Evolutionary conservation across 2,113 vertebrate species (phyloP).

Genomic region (Rhynchopsitta pachyrhyncha): DNA sequence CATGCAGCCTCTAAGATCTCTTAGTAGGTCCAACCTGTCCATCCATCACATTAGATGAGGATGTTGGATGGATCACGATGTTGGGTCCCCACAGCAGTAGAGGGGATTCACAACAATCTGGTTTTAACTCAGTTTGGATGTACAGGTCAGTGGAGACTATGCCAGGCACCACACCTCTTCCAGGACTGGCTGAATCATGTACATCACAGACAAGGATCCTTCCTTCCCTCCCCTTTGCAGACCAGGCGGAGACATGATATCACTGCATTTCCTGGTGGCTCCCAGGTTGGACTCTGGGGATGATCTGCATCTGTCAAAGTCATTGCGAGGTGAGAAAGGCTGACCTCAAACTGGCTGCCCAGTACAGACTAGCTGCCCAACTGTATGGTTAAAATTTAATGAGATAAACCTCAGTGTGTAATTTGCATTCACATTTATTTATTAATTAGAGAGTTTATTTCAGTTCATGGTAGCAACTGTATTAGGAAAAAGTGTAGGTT

Average conservation of each 20-base stretch:
- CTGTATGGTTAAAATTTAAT: not conserved
- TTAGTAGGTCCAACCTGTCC: not conserved
- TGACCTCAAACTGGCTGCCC: not conserved
- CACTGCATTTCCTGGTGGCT: not conserved
- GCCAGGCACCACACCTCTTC: not conserved
- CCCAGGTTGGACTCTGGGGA: not conserved
- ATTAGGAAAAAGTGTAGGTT: not conserved
- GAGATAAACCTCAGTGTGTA: not conserved
- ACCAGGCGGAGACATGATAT: fast-evolving
- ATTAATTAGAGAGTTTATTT: not conserved
- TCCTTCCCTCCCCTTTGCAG: not conserved
- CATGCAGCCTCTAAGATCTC: not conserved
- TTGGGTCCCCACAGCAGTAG: not conserved
- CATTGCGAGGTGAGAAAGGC: not conserved
- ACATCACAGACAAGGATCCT: not conserved
- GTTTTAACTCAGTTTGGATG: not conserved
- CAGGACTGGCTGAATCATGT: not conserved
- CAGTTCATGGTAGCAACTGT: not conserved
- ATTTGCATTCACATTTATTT: not conserved
- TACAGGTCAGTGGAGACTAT: not conserved
- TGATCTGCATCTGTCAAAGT: not conserved
- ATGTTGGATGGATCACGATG: fast-evolving
- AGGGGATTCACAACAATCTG: not conserved
- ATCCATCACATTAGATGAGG: not conserved
- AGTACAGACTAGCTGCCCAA: not conserved